Base-by-base conservation (phyloP, 2,113 vertebrate species). In the Cyphomyrus plagiostoma region DNA sequence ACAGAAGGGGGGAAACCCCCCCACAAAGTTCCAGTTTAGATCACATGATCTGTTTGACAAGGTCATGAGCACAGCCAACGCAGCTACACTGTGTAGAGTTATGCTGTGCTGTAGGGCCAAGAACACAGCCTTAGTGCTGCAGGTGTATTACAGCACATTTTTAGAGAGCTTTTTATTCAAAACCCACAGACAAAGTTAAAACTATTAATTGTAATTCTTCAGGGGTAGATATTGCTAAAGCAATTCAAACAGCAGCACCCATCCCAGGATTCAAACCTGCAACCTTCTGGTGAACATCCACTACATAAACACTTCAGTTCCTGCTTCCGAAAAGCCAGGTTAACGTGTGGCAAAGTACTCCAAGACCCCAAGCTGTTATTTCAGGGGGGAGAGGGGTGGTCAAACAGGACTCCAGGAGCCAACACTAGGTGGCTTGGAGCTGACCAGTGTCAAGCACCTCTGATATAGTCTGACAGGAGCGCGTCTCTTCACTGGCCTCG, bases 381-480 rank as follows among this genome's bases (percentile, higher is more conserved):
- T 5, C 0, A 8, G 21, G 46, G 46, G 46, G 21, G 35, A 35
- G 35, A 35, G 17, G 45, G 21, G 17, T 9, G 46, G 13, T 84
- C 82, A 84, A 42, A 84, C 3, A n/a, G 74, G 74, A 9, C 42
- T 23, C 82, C 82, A 46, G 19, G 39, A n/a, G 21, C 82, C 39
- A 46, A 23, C 21, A 48, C 21, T 46, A 46, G 39, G 42, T 26
- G 74, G 35, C 13, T 21, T 56, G 49, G 88, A 86, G 13, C 91
- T 52, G 53, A 74, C 74, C 89, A 94, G 90, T 89, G 93, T 91
- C 8, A 94, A n/a, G 86, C 96, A 96, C 86, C 94, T 92, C 74
- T 58, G 95, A 88, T 93, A 90, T 0, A 96, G 92, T 89, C 88
- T 92, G 53, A 91, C 89, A 0, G 89, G 53, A 53, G 88, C 23